These are phyloP conservation scores for Anthophora plumipes DNA, from an alignment of 2,888 invertebrate genomes.

Conservation along the genomic window DNA sequence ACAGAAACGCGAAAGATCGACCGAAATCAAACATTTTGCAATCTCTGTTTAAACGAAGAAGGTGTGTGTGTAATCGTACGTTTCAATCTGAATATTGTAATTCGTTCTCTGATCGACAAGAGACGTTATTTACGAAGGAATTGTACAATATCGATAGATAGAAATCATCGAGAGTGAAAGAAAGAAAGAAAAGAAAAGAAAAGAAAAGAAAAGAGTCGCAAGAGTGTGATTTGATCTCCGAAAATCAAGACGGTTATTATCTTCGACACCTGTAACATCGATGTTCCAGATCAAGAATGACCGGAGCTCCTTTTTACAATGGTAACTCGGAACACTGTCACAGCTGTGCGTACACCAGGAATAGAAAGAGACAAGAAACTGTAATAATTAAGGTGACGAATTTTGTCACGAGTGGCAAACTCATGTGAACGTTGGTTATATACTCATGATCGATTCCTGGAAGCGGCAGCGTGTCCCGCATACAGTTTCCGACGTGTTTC, in stretches of 20 bases:
- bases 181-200: too few species aligned
- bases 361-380: background rate
- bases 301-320: background rate
- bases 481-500: slow-evolving; percentile 65
- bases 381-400: slow-evolving; percentile 31
- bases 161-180: background rate
- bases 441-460: slow-evolving; percentile 61
- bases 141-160: too few species aligned
- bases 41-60: too few species aligned
- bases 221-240: background rate
- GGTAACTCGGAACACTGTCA: background rate
- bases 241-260: background rate
- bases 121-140: too few species aligned
- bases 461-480: slow-evolving; percentile 59
- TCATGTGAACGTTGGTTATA: slow-evolving; percentile 32
- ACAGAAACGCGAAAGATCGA: too few species aligned
- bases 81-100: too few species aligned
- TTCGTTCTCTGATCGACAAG: too few species aligned
- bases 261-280: background rate
- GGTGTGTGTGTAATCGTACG: too few species aligned
- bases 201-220: too few species aligned
- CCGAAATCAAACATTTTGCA: too few species aligned
- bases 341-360: background rate
- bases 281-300: slow-evolving; percentile 10
- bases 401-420: slow-evolving; percentile 36